Evolutionary conservation across 2,888 invertebrate species (phyloP).

Genomic region (Drosophila buzzatii): DNA sequence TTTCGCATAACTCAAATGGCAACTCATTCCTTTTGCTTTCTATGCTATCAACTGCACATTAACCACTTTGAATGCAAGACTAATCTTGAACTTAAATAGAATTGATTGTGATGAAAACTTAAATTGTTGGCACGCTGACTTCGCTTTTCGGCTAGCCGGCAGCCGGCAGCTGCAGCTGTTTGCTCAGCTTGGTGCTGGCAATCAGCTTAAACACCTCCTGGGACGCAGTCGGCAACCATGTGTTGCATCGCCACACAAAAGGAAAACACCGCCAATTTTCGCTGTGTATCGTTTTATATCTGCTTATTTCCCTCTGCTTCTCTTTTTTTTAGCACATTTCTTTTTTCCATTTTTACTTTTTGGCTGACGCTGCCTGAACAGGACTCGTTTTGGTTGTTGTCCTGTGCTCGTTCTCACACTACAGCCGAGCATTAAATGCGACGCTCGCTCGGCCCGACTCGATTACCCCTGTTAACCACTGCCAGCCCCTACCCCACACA

Average conservation of each 20-base stretch:
- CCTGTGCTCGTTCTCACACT: conserved; percentile 48
- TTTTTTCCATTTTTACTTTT: conserved; percentile 23
- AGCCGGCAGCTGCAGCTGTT: conserved; percentile 11
- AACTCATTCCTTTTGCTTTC: neutral
- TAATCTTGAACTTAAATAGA: neutral
- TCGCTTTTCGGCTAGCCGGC: neutral
- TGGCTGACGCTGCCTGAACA: conserved; percentile 18
- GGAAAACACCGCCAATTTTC: conserved; percentile 34
- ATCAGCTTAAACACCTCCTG: conserved; percentile 69
- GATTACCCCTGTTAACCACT: neutral
- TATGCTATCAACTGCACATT: neutral
- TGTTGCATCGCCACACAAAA: conserved; percentile 56
- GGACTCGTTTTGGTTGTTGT: conserved; percentile 33
- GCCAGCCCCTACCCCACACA: neutral
- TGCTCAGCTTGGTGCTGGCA: conserved; percentile 28
- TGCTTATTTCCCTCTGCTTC: conserved; percentile 46
- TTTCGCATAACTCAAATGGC: neutral
- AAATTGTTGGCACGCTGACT: neutral
- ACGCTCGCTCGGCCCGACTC: conserved; percentile 34
- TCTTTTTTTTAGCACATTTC: conserved; percentile 18
- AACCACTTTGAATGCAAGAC: neutral
- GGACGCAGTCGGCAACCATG: conserved; percentile 56
- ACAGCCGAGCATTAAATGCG: conserved; percentile 35
- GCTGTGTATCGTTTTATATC: conserved; percentile 53
- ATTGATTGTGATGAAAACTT: neutral